Base-by-base conservation (phyloP, 2,888 invertebrate species). In the Bugulina stolonifera region DNA sequence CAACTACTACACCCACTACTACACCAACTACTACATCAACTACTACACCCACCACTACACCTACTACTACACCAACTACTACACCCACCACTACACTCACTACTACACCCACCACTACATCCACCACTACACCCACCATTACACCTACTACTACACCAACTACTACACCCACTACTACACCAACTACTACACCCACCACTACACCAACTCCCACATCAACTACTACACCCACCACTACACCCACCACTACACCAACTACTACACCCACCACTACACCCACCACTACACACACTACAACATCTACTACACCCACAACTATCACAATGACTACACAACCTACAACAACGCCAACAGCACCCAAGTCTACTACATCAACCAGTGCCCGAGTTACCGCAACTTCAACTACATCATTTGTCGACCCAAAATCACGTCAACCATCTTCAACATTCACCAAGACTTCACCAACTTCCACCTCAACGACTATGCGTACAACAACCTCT, bases 11-110 rank as follows among this genome's bases (percentile, higher is more conserved):
- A 32, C 10, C 27, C n/a, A 64, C 64, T 10, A 64, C 64, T 32
- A 34, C 64, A 64, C 64, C 64, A 3, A 14, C 64, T 32, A 32
- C 64, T n/a, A 3, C 64, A 5, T 10, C 64, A n/a, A n/a, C n/a
- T 29, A 18, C 32, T 64, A 64, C 64, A 64, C 64, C 64, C 22
- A 64, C n/a, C 10, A 55, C 55, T 14, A 55, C 23, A n/a, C 22
- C 55, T 23, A 55, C 55, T 5, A 18, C 55, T 14, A 55, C 55
- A 3, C 5, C 23, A 23, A 55, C n/a, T n/a, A n/a, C n/a, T n/a
- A n/a, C n/a, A n/a, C n/a, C n/a, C n/a, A n/a, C n/a, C n/a, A n/a
- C n/a, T n/a, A n/a, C n/a, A n/a, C n/a, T n/a, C n/a, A n/a, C n/a
- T n/a, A n/a, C n/a, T n/a, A n/a, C n/a, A n/a, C n/a, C n/a, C n/a